phyloP scores from a whole-genome alignment of 1,140 invertebrate genomes.

The Coptotermes formosanus region DNA sequence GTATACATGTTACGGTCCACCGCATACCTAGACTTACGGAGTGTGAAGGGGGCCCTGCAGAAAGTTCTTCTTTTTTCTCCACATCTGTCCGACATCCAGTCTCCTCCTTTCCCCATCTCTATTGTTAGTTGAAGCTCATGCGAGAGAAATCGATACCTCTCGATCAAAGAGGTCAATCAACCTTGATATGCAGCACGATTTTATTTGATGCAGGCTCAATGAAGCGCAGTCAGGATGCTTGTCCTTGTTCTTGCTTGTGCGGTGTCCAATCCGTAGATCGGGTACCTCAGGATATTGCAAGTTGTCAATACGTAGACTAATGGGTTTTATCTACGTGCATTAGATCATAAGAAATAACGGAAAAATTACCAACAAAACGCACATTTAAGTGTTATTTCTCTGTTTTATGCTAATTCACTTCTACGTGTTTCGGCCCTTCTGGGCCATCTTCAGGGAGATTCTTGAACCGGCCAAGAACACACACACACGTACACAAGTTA shows the following conservation, averaged over 20 bases:
- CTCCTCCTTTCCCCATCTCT: conserved; percentile 8
- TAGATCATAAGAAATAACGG: too few relatives aligned
- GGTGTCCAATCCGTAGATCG: too few relatives aligned
- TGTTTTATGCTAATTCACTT: too few relatives aligned
- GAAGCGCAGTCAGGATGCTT: not conserved
- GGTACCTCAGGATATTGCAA: too few relatives aligned
- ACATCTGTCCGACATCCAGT: not conserved
- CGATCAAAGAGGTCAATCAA: conserved; percentile 10
- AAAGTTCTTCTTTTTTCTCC: not conserved
- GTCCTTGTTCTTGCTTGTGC: not conserved
- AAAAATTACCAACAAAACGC: too few relatives aligned
- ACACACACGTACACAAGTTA: too few relatives aligned
- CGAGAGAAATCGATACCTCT: conserved; percentile 14
- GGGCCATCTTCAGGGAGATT: too few relatives aligned
- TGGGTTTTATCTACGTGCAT: too few relatives aligned
- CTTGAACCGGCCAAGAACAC: too few relatives aligned
- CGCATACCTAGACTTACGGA: not conserved
- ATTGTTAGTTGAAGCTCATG: conserved; percentile 10
- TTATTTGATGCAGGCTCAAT: not conserved
- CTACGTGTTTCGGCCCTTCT: too few relatives aligned
- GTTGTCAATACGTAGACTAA: too few relatives aligned
- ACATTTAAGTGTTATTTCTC: too few relatives aligned
- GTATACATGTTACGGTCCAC: not conserved
- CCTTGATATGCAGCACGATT: conserved; percentile 9
- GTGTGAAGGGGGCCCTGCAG: not conserved